A percentile compares a stretch with the other conserved stretches of the same genome.
Conservation (phyloP, 2,888 invertebrate genomes). For the Eupithecia insigniata region DNA sequence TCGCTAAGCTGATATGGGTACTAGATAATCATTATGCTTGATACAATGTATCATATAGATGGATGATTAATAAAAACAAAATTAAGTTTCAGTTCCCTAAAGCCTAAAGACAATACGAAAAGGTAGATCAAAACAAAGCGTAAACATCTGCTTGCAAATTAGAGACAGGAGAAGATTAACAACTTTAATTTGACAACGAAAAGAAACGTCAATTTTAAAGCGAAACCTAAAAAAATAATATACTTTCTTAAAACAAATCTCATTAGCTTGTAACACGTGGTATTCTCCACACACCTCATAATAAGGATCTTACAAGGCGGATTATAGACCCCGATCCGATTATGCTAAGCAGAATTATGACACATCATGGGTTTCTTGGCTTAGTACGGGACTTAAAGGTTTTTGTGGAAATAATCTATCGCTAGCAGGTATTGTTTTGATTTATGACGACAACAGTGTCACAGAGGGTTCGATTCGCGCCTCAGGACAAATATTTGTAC, state of each 20-base stretch:
- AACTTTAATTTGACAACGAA: neutral
- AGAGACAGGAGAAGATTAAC: neutral
- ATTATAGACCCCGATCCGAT: slow-evolving; percentile 37
- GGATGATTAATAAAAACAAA: no score
- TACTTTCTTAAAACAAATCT: slow-evolving; percentile 15
- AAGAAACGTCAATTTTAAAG: neutral
- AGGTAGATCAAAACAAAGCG: neutral
- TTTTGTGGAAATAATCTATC: slow-evolving; percentile 1
- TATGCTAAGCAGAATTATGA: slow-evolving; percentile 40
- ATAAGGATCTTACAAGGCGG: slow-evolving; percentile 25
- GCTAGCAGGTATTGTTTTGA: neutral
- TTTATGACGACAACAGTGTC: neutral
- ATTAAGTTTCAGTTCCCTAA: no score
- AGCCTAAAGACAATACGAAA: neutral
- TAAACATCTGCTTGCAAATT: neutral
- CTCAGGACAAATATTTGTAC: no score
- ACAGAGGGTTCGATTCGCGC: neutral
- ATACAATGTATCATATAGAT: no score
- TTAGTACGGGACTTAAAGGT: neutral
- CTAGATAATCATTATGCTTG: no score
- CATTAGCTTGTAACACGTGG: slow-evolving; percentile 27
- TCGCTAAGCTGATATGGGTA: neutral
- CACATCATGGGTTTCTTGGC: slow-evolving; percentile 42
- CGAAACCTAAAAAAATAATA: neutral
- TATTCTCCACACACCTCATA: slow-evolving; percentile 3